Base-by-base conservation (phyloP, 2,113 vertebrate genomes). In the Crotophaga sulcirostris region DNA sequence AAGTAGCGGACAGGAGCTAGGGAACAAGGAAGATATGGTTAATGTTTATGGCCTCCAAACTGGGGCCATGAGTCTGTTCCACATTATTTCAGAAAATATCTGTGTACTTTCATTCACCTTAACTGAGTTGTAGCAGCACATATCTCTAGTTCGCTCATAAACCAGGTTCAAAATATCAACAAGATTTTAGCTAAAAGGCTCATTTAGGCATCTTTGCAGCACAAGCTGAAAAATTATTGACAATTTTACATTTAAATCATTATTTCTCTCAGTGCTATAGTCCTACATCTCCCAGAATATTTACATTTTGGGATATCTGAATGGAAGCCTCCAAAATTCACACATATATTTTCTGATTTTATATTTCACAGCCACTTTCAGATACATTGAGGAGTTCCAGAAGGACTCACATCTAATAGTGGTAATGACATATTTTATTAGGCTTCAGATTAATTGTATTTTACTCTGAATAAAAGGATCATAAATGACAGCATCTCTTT, bases 1-100 rank as follows among this genome's bases (percentile, higher is more conserved):
- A 98, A 98, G 94, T 98, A 98, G 88, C 98, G 98, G 78, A 98
- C 97, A 67, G 98, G 97, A 97, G 82, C 98, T 98, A 74, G 52
- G 84, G 70, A 95, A 78, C 12, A 94, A 91, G 74, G 54, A 87
- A 93, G 51, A 95, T 38, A 40, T 52, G 16, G 24, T 97, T 94
- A 94, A 86, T 40, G 23, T 62, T 89, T 33, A n/a, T 49, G 26
- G 34, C 34, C 82, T 76, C 62, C 34, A 59, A 63, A 68, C 3
- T 49, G n/a, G 40, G n/a, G 13, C 21, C 13, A 47, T 14, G 55
- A 83, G 7, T 66, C 34, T 55, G 31, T 77, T 62, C 36, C 59
- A 44, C 49, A 10, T 60, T 92, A 28, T 74, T 86, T 51, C 19
- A 80, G 40, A 90, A 92, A 95, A 55, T 3, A 51, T 26, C 16